Base-by-base conservation (phyloP, 2,797 vertebrate genomes). In the Alosa sapidissima region DNA sequence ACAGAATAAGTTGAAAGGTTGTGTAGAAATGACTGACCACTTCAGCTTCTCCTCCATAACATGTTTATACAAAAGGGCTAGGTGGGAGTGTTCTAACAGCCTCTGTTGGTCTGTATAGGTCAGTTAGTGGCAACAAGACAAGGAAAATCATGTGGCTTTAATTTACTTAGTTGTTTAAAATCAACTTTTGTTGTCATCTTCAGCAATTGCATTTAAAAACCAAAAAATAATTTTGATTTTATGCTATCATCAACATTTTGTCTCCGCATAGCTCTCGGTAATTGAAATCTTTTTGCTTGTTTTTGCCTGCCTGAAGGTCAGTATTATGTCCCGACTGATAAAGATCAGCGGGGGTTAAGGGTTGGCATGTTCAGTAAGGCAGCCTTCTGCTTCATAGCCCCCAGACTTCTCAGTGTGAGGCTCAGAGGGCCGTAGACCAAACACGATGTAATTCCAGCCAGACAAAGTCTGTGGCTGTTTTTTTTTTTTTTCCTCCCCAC, bases 341-440 rank as follows among this genome's bases (percentile, higher is more conserved):
- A 47, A 19, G 36, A 78, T 78, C 36, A 78, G 72, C 8, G 41
- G 36, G 72, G 72, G 68, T 75, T 14, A 75, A 75, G 68, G 68
- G 36, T 78, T 78, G 36, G 19, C 72, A 75, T 75, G 68, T 75
- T 75, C 68, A 47, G 41, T 78, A 47, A 78, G 72, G 41, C 28
- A 19, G 36, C 72, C 36, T 45, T 78, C 41, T 78, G 72, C 72
- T 36, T 7, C 36, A 45, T 45, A 19, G 72, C 72, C 41, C 41
- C 72, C 72, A 78, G 72, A 78, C 72, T 41, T 72, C 65, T 72
- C 65, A 72, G 65, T 47, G 36, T 45, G 41, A 78, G 47, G 41
- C 41, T 21, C 72, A 78, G 72, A 47, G 14, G 72, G 19, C 41
- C 21, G 36, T 45, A 78, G 72, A 78, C 72, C 72, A 47, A 78